These are phyloP conservation scores for Tyrannus savana DNA, from an alignment of 2,113 vertebrate genomes.

Conservation along the genomic window DNA sequence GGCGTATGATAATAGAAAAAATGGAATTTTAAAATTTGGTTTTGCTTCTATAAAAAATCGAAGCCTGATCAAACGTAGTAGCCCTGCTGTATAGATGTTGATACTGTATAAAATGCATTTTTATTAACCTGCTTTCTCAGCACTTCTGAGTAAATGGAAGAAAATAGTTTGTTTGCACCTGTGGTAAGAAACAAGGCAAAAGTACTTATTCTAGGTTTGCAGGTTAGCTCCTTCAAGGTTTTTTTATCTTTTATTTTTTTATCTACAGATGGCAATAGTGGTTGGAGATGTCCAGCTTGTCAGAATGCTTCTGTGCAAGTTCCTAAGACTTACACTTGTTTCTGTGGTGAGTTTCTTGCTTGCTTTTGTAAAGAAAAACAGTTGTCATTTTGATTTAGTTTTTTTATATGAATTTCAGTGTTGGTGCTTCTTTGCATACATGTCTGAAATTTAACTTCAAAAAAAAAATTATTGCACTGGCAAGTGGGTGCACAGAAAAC, in stretches of 20 bases:
- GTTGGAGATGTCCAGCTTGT: slow-evolving; percentile 97
- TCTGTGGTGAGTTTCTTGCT: slow-evolving; percentile 87
- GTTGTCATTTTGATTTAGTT: not conserved
- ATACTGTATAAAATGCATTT: not conserved
- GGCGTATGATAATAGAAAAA: not conserved
- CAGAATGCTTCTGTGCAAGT: slow-evolving; percentile 89
- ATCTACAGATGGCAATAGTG: slow-evolving; percentile 85
- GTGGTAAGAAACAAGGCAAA: not conserved
- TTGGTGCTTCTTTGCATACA: not conserved
- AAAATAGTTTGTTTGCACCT: not conserved
- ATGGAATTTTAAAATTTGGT: not conserved
- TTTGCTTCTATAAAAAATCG: not conserved
- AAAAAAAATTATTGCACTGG: not conserved
- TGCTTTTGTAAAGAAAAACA: not conserved
- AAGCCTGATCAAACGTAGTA: not conserved
- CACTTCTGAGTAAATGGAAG: not conserved
- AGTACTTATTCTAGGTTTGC: not conserved
- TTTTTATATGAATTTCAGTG: not conserved
- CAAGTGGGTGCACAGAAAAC: not conserved
- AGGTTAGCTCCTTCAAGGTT: not conserved
- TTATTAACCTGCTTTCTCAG: not conserved
- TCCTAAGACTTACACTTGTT: slow-evolving; percentile 90
- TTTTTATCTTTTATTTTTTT: not conserved
- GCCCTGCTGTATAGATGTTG: not conserved
- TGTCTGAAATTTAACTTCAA: not conserved